These are phyloP conservation scores for Choristoneura rosaceana DNA, from an alignment of 2,888 invertebrate species.

Conservation along the genomic window DNA sequence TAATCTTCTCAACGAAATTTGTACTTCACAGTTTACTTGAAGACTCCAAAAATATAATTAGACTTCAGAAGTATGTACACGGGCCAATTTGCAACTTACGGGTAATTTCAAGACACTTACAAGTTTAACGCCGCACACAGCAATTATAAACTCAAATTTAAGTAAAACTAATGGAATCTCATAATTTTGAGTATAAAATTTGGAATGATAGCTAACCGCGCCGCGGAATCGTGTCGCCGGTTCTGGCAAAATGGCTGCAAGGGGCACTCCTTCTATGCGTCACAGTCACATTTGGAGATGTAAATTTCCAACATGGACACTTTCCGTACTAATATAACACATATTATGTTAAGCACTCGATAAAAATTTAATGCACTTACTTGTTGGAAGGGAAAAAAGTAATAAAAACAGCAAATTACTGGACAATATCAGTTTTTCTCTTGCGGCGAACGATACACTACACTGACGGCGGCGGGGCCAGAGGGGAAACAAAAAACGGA, in stretches of 20 bases:
- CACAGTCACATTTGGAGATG: constrained; percentile 79
- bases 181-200: constrained; percentile 55
- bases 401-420: constrained; percentile 84
- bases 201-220: constrained; percentile 69
- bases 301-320: constrained; percentile 62
- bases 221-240: constrained; percentile 84
- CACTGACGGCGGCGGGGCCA: constrained; percentile 84
- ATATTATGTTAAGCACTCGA: constrained; percentile 67
- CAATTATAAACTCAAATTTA: constrained; percentile 17
- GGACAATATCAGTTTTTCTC: constrained; percentile 84
- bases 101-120: constrained; percentile 45
- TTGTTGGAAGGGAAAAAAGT: constrained; percentile 84
- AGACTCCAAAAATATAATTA: constrained; percentile 63
- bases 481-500: constrained; percentile 85
- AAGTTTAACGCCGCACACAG: constrained; percentile 35
- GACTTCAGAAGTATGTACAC: constrained; percentile 60
- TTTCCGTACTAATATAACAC: constrained; percentile 54
- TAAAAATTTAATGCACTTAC: constrained; percentile 77
- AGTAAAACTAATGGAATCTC: constrained; percentile 39
- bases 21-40: constrained; percentile 27
- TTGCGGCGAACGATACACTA: constrained; percentile 85
- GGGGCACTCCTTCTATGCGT: constrained; percentile 88
- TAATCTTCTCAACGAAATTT: constrained; percentile 2
- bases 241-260: constrained; percentile 84
- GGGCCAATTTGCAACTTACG: constrained; percentile 68